Evolutionary conservation across 2,888 invertebrate genomes (phyloP), one percentile per base, ranked within the genome.

Genomic region (Lithosia quadra): DNA sequence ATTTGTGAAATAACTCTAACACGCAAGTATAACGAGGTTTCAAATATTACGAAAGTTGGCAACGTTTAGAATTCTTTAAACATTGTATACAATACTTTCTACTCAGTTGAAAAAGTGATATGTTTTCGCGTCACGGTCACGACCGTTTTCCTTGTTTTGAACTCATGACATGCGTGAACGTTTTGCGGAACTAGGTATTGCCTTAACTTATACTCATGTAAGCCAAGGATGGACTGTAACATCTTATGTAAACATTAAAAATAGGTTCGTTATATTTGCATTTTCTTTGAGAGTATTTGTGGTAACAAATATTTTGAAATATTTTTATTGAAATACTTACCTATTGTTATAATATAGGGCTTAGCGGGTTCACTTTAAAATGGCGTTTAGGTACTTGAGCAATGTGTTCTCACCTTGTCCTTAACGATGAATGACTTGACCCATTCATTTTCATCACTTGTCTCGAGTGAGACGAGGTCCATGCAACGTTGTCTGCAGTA

Each of bases 401-500:
- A 33, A 36, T 24, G 21, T 63, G 34, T 49, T 21, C 92, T 94
- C 95, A 98, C 98, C 95, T 97, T 97, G 85, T 97, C 97, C 81
- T 97, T 96, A 2, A 97, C 96, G 78, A 98, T 95, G 78, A 97
- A 96, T 72, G 96, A 96, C 89, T 98, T 98, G 86, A 98, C 96
- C 96, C 98, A 98, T 89, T 98, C 98, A 86, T 98, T 98, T 91
- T 98, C 98, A 67, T 97, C 96, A 78, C 97, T 97, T 67, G 98
- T 98, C 92, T 98, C 98, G 83, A 98, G 89, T 3, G 98, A 97
- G 60, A 98, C 97, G 63, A 97, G 96, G 91, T 98, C 98, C 98
- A 98, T 98, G 91, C 98, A 98, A 71, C 98, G 96, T 92, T 97
- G 96, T 73, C 98, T 96, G 92, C 98, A 98, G 92, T 96, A 98